A percentile compares a stretch with the other conserved stretches of the same genome.
Evolutionary conservation across 1,140 invertebrate genomes (phyloP).

Genomic region (Bombus ignitus): DNA sequence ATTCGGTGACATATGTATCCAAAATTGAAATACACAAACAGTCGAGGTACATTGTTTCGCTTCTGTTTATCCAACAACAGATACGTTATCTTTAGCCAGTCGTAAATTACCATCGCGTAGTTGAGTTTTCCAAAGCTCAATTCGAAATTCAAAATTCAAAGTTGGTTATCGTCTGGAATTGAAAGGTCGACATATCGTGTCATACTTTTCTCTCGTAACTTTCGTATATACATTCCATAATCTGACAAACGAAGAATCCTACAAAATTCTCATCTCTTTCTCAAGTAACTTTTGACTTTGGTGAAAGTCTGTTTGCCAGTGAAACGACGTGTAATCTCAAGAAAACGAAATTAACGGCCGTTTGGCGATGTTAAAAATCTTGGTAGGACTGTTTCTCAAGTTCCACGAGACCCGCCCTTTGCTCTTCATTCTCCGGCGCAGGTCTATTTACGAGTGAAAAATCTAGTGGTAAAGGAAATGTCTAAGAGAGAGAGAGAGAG

Average conservation of each 20-base stretch:
- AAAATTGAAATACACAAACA: not conserved
- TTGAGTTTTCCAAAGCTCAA: no score
- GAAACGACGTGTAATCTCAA: not conserved
- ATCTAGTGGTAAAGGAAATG: conserved; percentile 29
- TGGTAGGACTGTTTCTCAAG: not conserved
- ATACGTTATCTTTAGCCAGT: not conserved
- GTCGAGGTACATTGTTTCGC: not conserved
- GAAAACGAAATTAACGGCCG: not conserved
- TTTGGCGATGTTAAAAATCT: not conserved
- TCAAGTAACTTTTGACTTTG: no score
- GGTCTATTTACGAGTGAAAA: conserved; percentile 49
- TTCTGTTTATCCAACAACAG: not conserved
- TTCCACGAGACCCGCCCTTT: not conserved
- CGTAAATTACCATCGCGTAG: no score
- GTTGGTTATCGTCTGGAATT: no score
- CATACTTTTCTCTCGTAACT: not conserved
- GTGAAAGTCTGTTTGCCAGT: not conserved
- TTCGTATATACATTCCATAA: not conserved
- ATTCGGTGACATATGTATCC: not conserved
- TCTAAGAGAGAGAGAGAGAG: not conserved
- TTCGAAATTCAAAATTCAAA: no score
- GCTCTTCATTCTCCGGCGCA: not conserved
- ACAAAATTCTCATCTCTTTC: not conserved
- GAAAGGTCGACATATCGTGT: no score
- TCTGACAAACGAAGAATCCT: not conserved